Conservation (phyloP, 2,888 invertebrate species). For the Nemoura dubitans region DNA sequence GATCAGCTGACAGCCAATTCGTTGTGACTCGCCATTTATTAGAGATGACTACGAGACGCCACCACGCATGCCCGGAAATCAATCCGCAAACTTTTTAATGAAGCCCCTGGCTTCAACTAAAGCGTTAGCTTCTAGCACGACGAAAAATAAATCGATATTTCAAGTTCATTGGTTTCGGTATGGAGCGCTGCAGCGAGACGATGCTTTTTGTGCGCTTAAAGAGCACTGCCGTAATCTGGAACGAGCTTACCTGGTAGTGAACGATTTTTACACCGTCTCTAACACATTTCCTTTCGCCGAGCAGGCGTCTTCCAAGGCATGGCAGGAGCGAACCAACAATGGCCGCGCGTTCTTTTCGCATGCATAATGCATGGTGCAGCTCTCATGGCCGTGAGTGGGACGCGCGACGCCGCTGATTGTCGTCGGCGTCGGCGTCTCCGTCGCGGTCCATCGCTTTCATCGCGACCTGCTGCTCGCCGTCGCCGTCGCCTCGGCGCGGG, state of each 20-base stretch:
- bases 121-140: neutral
- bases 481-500: too few species aligned
- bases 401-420: too few species aligned
- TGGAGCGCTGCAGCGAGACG: neutral
- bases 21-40: neutral
- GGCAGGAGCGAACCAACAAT: neutral
- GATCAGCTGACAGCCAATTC: neutral
- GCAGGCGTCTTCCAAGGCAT: neutral
- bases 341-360: conserved; percentile 17
- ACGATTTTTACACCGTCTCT: neutral
- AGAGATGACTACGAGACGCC: neutral
- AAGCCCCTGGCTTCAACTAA: neutral
- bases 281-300: neutral
- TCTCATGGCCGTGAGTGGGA: neutral
- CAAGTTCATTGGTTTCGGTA: neutral
- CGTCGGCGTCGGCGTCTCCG: too few species aligned
- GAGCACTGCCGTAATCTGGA: neutral
- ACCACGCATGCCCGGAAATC: neutral
- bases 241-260: neutral
- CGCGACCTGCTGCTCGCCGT: too few species aligned
- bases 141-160: neutral
- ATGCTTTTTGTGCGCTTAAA: neutral
- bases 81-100: neutral
- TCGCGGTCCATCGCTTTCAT: too few species aligned
- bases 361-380: neutral